Evolutionary conservation across 64 coral and sea anemone genomes (phyloP).

Genomic region (Cladopsammia gracilis): DNA sequence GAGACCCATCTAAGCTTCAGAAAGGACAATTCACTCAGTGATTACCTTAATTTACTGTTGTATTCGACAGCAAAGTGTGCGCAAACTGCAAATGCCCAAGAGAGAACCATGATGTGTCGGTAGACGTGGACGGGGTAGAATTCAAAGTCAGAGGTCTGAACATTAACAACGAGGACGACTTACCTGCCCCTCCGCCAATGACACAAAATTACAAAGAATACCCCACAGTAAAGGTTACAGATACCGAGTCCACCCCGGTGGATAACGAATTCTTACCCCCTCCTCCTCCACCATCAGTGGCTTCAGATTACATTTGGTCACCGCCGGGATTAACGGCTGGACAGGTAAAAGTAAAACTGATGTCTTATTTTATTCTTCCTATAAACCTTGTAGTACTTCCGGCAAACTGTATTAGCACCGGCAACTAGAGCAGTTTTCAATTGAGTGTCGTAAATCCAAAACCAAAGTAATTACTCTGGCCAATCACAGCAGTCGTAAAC

Average conservation of each 20-base stretch:
- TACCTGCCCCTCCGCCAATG: conserved; percentile 79
- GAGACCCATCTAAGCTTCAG: no score
- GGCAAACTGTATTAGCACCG: no score
- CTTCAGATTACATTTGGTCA: conserved; percentile 74
- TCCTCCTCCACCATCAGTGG: conserved; percentile 50
- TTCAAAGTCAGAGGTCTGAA: conserved; percentile 86
- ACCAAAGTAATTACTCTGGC: no score
- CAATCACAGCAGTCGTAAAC: no score
- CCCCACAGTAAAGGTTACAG: conserved; percentile 18
- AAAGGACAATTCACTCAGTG: not conserved
- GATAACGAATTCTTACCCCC: conserved; percentile 68
- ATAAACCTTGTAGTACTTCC: no score
- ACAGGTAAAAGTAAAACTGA: conserved; percentile 66
- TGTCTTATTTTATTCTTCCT: not conserved
- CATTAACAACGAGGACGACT: conserved; percentile 59
- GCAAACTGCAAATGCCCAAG: conserved; percentile 89
- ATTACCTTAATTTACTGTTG: not conserved
- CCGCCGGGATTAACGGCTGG: conserved; percentile 71
- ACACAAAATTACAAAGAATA: conserved; percentile 56
- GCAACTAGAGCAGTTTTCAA: no score
- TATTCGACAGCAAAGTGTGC: conserved; percentile 78
- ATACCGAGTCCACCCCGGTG: conserved; percentile 22
- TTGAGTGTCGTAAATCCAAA: no score
- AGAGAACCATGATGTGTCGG: conserved; percentile 81
- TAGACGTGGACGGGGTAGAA: conserved; percentile 71